Base-by-base conservation (phyloP, 2,113 vertebrate genomes). In the Gnathonemus longibarbis region DNA sequence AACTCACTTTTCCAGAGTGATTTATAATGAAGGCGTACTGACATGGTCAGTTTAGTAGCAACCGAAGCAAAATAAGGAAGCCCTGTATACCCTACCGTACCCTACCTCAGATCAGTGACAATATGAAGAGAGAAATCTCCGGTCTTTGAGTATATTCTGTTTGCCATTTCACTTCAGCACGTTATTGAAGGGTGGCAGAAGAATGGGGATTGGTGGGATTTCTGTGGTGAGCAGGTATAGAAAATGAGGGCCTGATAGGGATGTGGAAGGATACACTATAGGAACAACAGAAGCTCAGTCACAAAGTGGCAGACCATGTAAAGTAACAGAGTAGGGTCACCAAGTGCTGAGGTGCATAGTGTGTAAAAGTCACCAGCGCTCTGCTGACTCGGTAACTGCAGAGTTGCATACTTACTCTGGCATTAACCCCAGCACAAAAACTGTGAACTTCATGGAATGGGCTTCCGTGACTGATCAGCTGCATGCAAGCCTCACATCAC, bases 1-100 rank as follows among this genome's bases (percentile, higher is more conserved):
- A 84, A 84, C 85, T 52, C 31, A 80, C 35, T 80, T 70, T 31
- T 80, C 74, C 74, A 42, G 74, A 80, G 39, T 80, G 74, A 87
- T 31, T 27, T 87, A 52, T 52, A 66, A 42, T 86, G 9, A 11
- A 53, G 66, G 1, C 1, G n/a, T 11, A 87, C 46, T 27, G 27
- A 87, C 49, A 31, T 9, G 5, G n/a, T 2, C 49, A 53, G 85
- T 52, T 87, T 45, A 49, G 46, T n/a, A 45, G 15, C 83, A 85
- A 24, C 21, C 21, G 9, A 49, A 49, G 45, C 45, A 24, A 27
- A n/a, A 85, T 39, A 45, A 39, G 74, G 52, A 84, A 74, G 27
- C 10, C 62, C 62, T 70, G 9, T 70, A 1, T 31, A 70, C 62
- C 62, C 27, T 70, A 70, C 62, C 62, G 13, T 31, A 70, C 62